phyloP scores from a whole-genome alignment of 2,113 vertebrate genomes.

The Bujurquina vittata region DNA sequence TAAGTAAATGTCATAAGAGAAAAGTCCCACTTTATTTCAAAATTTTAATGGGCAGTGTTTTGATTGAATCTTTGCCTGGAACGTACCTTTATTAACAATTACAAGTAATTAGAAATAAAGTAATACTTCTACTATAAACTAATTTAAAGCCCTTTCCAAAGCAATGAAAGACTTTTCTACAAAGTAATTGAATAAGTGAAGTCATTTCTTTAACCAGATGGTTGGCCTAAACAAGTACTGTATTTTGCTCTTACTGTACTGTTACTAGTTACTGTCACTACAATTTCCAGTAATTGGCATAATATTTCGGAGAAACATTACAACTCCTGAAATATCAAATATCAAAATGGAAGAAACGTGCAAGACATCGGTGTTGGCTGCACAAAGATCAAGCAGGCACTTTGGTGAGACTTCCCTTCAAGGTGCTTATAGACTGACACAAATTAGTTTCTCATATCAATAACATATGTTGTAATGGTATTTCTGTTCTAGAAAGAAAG shows the following conservation, averaged over 20 bases:
- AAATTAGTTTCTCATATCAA: too few relatives aligned
- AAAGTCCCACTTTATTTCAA: constrained; percentile 2
- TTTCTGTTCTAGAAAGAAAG: too few relatives aligned
- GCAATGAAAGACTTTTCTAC: background rate
- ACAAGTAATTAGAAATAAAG: background rate
- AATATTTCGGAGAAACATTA: too few relatives aligned
- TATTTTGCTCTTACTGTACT: background rate
- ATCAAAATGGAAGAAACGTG: too few relatives aligned
- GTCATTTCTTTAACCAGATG: background rate
- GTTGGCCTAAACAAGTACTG: background rate
- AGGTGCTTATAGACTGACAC: too few relatives aligned
- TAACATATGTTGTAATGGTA: too few relatives aligned
- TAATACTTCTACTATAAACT: background rate
- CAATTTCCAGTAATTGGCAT: too few relatives aligned
- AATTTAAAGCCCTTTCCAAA: background rate
- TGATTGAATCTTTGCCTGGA: background rate
- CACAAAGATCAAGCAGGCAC: too few relatives aligned
- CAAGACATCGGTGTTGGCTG: too few relatives aligned
- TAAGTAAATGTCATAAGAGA: background rate
- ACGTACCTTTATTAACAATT: background rate
- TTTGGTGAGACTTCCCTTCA: too few relatives aligned
- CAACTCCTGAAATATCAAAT: too few relatives aligned
- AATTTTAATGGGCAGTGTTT: background rate
- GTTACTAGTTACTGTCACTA: background rate
- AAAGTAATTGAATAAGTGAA: background rate